phyloP scores from a whole-genome alignment of 2,888 invertebrate species.

The Eurytoma californica region DNA sequence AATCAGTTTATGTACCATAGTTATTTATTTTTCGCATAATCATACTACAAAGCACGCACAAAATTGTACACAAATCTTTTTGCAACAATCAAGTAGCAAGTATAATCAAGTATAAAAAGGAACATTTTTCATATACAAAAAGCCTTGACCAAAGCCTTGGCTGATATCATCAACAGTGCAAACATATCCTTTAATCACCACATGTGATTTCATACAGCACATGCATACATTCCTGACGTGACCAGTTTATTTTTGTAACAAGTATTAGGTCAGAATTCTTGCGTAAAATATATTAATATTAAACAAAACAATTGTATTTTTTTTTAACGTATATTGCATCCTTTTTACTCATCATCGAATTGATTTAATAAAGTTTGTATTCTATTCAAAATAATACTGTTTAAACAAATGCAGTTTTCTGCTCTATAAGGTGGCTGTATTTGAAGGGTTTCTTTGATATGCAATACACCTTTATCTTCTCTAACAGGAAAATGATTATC shows the following conservation, averaged over 20 bases:
- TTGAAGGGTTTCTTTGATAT: constrained; percentile 65
- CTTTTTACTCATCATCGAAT: constrained; percentile 17
- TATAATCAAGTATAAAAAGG: constrained; percentile 17
- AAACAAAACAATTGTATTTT: constrained; percentile 46
- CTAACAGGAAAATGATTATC: constrained; percentile 69
- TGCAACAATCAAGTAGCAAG: constrained; percentile 14
- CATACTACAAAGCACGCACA: constrained; percentile 40
- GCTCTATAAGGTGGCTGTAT: constrained; percentile 70
- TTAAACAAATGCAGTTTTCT: constrained; percentile 67
- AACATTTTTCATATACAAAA: constrained; percentile 23
- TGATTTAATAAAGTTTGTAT: constrained; percentile 61
- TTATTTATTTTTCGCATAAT: constrained; percentile 28
- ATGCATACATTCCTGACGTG: constrained; percentile 58
- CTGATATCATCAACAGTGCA: constrained; percentile 30
- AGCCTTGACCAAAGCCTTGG: constrained; percentile 36
- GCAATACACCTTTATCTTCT: constrained; percentile 66
- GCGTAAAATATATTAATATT: constrained; percentile 62
- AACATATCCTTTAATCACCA: constrained; percentile 52
- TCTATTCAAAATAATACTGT: constrained; percentile 68
- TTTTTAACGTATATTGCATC: constrained; percentile 35
- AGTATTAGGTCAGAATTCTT: constrained; percentile 56
- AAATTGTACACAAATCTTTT: constrained; percentile 30
- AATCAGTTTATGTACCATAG: constrained; percentile 21
- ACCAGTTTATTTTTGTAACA: constrained; percentile 66
- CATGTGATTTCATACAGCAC: constrained; percentile 35